Percentiles rank a stretch among this genome's conserved stretches.
Conservation (phyloP, 1,140 invertebrate genomes). For the Teleopsis dalmanni region DNA sequence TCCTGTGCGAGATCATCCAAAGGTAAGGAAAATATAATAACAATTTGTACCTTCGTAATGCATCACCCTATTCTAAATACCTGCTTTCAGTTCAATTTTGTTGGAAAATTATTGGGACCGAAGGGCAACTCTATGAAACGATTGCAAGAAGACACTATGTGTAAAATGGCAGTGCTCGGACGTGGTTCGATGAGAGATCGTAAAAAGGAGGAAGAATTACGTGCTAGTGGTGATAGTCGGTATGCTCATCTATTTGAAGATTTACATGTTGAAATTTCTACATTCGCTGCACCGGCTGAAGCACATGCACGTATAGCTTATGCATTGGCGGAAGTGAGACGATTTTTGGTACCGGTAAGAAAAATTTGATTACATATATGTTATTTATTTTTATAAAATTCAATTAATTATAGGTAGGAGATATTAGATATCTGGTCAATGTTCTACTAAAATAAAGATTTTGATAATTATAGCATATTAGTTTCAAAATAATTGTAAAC, state of each 20-base stretch:
- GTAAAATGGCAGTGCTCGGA: slow-evolving; percentile 86
- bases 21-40: slow-evolving; percentile 49
- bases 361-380: not conserved
- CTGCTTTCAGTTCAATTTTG: slow-evolving; percentile 77
- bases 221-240: slow-evolving; percentile 75
- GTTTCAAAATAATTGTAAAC: no score
- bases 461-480: no score
- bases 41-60: not conserved
- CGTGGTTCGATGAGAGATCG: slow-evolving; percentile 85
- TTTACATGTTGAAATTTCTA: slow-evolving; percentile 83
- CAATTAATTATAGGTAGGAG: no score
- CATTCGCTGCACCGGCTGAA: slow-evolving; percentile 75
- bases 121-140: slow-evolving; percentile 85
- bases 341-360: slow-evolving; percentile 65
- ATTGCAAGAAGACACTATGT: slow-evolving; percentile 86
- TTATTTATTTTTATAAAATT: not conserved
- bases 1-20: slow-evolving; percentile 74
- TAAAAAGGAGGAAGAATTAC: slow-evolving; percentile 81
- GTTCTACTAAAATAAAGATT: no score
- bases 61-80: not conserved
- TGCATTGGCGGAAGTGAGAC: slow-evolving; percentile 69
- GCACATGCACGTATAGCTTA: slow-evolving; percentile 82
- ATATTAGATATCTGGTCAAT: no score
- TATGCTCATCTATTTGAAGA: slow-evolving; percentile 84
- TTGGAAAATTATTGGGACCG: slow-evolving; percentile 83